Evolutionary conservation across 1,140 invertebrate genomes (phyloP).

Genomic region (Drosophila pandora): DNA sequence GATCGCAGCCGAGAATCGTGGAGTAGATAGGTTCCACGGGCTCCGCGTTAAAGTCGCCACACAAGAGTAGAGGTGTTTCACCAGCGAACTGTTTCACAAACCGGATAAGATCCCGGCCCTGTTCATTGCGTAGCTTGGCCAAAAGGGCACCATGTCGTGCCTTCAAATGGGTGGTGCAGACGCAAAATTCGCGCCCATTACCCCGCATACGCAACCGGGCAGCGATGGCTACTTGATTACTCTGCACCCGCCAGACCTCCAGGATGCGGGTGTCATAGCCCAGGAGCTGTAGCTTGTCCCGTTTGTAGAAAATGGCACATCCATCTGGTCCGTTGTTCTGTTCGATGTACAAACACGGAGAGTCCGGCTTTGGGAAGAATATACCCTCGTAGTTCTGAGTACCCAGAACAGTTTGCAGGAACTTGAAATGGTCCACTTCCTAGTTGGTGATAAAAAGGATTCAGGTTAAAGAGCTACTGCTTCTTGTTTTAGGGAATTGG

Average conservation of each 20-base stretch:
- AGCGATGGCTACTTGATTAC: conserved; percentile 90
- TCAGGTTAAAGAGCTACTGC: conserved; percentile 61
- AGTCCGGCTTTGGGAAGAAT: conserved; percentile 92
- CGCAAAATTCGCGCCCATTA: conserved; percentile 87
- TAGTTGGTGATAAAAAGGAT: conserved; percentile 52
- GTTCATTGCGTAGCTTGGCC: conserved; percentile 89
- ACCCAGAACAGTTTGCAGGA: conserved; percentile 86
- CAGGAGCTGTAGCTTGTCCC: conserved; percentile 87
- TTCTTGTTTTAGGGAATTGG: not conserved
- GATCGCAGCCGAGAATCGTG: conserved; percentile 85
- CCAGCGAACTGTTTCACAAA: conserved; percentile 86
- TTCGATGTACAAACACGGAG: conserved; percentile 90
- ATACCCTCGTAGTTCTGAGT: conserved; percentile 88
- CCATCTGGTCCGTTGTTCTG: conserved; percentile 92
- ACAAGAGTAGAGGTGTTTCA: conserved; percentile 87
- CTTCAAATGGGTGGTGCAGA: conserved; percentile 91
- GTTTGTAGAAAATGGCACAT: conserved; percentile 90
- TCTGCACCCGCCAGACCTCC: conserved; percentile 88
- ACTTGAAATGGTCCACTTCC: conserved; percentile 92
- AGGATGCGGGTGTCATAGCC: conserved; percentile 87
- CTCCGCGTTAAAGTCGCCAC: conserved; percentile 93
- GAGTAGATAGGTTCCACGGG: conserved; percentile 89
- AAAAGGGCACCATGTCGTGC: conserved; percentile 88
- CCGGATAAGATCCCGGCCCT: conserved; percentile 89
- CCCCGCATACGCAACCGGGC: conserved; percentile 85